Evolutionary conservation across 2,113 vertebrate genomes (phyloP), one percentile per base, ranked within the genome.

Genomic region (Lycaon pictus): DNA sequence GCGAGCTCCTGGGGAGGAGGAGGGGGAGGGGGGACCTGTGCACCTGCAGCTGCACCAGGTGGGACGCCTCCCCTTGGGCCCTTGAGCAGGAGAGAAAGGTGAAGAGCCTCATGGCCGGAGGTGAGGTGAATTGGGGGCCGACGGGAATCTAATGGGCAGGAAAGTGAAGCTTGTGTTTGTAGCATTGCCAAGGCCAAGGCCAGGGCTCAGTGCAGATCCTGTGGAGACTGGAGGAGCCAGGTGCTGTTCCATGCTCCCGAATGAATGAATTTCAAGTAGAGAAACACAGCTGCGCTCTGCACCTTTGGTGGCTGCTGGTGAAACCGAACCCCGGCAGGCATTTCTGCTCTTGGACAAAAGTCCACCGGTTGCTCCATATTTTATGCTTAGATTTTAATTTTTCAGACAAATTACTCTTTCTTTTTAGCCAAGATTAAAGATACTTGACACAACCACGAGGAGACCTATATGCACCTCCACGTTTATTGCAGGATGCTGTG

Each of bases 361-460:
- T 23, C 32, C 55, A 29, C 77, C 67, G 16, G 60, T 96, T 85
- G 1, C 67, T 56, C 69, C 53, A 11, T 71, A 76, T 88, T 88
- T 85, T 84, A 84, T 92, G 51, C 23, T 90, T 11, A 43, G 53
- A 55, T 76, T 95, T 96, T 37, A 88, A 86, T 92, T 83, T 88
- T 95, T 96, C 25, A 86, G 37, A n/a, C 67, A 35, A 77, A 56
- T 89, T 7, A 3, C 2, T n/a, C 43, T 65, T 87, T 56, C 53
- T 65, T 87, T 56, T 86, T 4, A 81, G 19, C 16, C 76, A 37
- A 95, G 82, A 87, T 81, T 95, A 69, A 82, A 71, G 55, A 67
- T 90, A 81, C 16, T 35, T 32, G 25, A 72, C 35, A 72, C 35
- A 51, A 48, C 27, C 16, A 51, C 3, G 17, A 55, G 29, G 51